phyloP scores from a whole-genome alignment of 2,888 invertebrate species.

The Blastobasis adustella region DNA sequence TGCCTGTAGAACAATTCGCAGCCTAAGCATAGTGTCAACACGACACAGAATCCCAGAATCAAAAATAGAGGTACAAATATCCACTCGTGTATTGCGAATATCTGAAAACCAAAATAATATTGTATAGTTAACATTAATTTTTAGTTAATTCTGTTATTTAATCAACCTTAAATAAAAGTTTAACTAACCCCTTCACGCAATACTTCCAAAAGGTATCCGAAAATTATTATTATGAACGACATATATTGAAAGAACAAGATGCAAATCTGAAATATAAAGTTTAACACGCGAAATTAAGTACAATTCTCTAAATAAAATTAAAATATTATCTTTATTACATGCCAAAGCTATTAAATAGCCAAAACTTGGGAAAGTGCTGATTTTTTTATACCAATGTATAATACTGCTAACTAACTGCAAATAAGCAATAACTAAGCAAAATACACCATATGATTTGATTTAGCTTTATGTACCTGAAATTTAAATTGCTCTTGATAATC shows the following conservation, averaged over 20 bases:
- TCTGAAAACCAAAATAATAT: slow-evolving; percentile 16
- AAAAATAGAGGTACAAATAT: background rate
- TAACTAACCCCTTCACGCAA: slow-evolving; percentile 11
- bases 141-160: too few species aligned
- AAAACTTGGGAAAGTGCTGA: too few species aligned
- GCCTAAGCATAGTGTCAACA: slow-evolving; percentile 28
- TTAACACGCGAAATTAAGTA: too few species aligned
- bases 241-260: slow-evolving; percentile 35
- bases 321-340: too few species aligned
- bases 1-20: slow-evolving; percentile 36
- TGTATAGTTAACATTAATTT: background rate
- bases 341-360: too few species aligned
- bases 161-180: too few species aligned
- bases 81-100: slow-evolving; percentile 6
- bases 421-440: too few species aligned
- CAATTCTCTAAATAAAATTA: too few species aligned
- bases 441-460: too few species aligned
- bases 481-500: slow-evolving; percentile 26
- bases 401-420: too few species aligned
- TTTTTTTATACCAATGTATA: too few species aligned
- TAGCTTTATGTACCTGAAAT: slow-evolving; percentile 30
- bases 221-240: slow-evolving; percentile 24
- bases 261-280: slow-evolving; percentile 29
- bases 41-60: background rate
- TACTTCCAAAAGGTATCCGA: slow-evolving; percentile 30